Percentiles rank a stretch among this genome's conserved stretches.
phyloP scores from a whole-genome alignment of 1,140 invertebrate genomes.

The Proales similis region DNA sequence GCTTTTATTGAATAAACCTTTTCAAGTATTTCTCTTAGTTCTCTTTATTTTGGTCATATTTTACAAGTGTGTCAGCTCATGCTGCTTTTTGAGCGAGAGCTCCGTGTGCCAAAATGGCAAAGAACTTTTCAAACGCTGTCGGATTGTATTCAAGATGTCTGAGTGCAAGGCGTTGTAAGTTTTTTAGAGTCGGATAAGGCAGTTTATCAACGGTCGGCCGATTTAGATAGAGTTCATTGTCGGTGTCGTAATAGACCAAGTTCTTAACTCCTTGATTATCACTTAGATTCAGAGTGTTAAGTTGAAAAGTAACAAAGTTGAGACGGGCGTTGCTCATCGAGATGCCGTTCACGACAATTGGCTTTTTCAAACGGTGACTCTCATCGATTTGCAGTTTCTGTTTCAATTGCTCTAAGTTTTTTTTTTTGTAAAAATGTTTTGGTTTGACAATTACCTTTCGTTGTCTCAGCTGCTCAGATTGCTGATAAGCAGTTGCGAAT shows the following conservation, averaged over 20 bases:
- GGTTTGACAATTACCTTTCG: not conserved
- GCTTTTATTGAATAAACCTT: too few species aligned
- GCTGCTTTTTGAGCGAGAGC: too few species aligned
- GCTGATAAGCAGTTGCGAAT: slow-evolving; percentile 23
- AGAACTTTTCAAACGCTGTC: slow-evolving; percentile 20
- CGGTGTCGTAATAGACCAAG: slow-evolving; percentile 12
- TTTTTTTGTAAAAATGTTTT: not conserved
- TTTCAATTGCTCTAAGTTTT: not conserved
- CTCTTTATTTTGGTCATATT: too few species aligned
- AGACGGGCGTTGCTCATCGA: slow-evolving; percentile 24
- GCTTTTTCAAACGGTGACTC: not conserved
- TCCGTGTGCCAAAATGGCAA: slow-evolving; percentile 4
- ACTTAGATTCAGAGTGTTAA: slow-evolving; percentile 36
- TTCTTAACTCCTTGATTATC: slow-evolving; percentile 28
- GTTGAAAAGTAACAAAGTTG: slow-evolving; percentile 35
- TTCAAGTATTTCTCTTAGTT: too few species aligned
- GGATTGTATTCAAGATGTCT: slow-evolving; percentile 30
- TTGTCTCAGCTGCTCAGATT: not conserved
- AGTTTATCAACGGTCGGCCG: slow-evolving; percentile 14
- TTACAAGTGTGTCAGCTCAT: too few species aligned
- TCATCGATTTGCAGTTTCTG: not conserved
- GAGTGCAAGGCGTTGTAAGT: slow-evolving; percentile 28
- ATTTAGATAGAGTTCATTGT: slow-evolving; percentile 33
- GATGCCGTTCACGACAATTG: slow-evolving; percentile 11
- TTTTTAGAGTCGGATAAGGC: slow-evolving; percentile 29